Evolutionary conservation across 2,888 invertebrate species (phyloP), one percentile per base, ranked within the genome.

Genomic region (Microdon myrmicae): DNA sequence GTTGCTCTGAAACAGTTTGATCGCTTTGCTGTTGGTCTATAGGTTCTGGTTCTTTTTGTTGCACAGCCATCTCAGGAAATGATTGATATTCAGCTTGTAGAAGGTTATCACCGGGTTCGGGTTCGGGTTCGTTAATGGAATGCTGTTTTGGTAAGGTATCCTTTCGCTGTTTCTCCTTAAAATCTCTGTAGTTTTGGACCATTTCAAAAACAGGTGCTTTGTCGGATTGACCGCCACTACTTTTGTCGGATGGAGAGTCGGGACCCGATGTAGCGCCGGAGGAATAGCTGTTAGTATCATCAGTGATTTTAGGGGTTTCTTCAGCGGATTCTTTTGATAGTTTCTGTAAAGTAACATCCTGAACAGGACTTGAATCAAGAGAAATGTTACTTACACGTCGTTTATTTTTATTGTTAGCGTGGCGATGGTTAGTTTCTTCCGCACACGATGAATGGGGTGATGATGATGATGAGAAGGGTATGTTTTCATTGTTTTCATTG

Each of bases 201-300:
- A 56, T 59, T 17, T 66, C 49, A 13, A 54, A 58, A 4, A 38
- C 56, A 7, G 56, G 28, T 14, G 31, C 49, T 53, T 87, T 87
- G 59, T 89, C 88, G 34, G 83, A 80, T 70, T 90, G 89, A 67
- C 89, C 88, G 55, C 87, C 87, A 71, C 90, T 90, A 67, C n/a
- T n/a, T n/a, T 86, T 82, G 4, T 87, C 87, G 2, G 78, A 80
- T 7, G 92, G 92, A 75, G 90, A 91, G 71, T 94, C 93, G 0
- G 94, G 94, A 0, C 94, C 94, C 5, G 92, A 92, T 8, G 94
- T 94, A 72, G 90, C 92, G 2, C 93, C 92, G 0, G 92, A 92
- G 6, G 91, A 90, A 39, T 85, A 85, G 23, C 84, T 86, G 58
- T 3, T 70, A 66, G 56, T 75, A 70, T 25, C 76, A 72, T 54